Percentiles rank a stretch among this genome's conserved stretches.
Evolutionary conservation across 2,113 vertebrate species (phyloP).

Genomic region (Dicerorhinus sumatrensis): DNA sequence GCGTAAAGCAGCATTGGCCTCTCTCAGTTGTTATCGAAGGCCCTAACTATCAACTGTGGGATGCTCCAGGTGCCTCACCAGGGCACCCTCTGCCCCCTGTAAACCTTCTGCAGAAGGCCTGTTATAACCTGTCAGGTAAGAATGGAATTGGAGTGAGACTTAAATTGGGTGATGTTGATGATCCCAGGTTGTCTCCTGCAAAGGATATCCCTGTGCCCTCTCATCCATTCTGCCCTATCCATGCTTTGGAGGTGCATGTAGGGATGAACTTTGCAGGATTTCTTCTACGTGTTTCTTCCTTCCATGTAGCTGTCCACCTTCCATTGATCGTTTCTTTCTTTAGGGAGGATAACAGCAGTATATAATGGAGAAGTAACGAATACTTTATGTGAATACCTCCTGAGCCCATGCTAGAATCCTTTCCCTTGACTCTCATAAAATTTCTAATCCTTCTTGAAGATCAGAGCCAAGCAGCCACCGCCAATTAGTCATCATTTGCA

Average conservation of each 20-base stretch:
- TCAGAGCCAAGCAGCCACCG: not conserved
- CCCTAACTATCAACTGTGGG: not conserved
- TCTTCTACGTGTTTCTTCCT: not conserved
- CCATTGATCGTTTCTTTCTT: not conserved
- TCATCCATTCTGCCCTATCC: not conserved
- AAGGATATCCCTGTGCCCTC: not conserved
- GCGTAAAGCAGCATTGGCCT: not conserved
- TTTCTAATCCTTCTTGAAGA: conserved; percentile 24
- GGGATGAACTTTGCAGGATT: not conserved
- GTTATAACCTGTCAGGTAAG: not conserved
- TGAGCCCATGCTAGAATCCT: not conserved
- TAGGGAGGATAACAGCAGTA: not conserved
- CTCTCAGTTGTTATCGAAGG: not conserved
- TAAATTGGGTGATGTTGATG: not conserved
- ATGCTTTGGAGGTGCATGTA: fast-evolving
- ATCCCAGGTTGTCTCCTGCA: not conserved
- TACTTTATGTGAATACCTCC: not conserved
- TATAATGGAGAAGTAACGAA: not conserved
- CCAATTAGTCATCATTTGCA: not conserved
- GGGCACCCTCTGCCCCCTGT: not conserved
- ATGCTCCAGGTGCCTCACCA: not conserved
- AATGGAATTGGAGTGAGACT: not conserved
- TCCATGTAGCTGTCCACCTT: not conserved
- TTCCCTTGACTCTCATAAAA: not conserved
- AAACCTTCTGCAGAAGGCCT: not conserved